Base-by-base conservation (phyloP, 2,888 invertebrate species). In the Eumerus sabulonum region DNA sequence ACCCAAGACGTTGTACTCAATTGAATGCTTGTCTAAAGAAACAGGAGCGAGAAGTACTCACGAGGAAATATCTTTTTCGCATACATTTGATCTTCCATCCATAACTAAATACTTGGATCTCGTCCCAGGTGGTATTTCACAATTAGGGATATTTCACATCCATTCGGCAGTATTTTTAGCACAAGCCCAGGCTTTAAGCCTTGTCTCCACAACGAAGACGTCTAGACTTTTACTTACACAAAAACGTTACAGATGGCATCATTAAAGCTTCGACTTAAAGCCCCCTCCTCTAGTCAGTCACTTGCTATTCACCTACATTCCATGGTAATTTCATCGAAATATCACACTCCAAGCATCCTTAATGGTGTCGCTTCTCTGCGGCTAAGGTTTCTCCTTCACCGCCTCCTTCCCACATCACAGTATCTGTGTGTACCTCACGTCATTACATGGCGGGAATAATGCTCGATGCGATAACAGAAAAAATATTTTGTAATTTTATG, bases 401-500 rank as follows among this genome's bases (percentile, higher is more conserved):
- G 9, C 35, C 0, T 1, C 12, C 9, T 11, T 7, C 16, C 14
- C 7, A 1, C 3, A 45, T 1, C 38, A 38, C 12, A 11, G 40
- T 27, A 3, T 48, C 36, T 36, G 56, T 44, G 47, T 54, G 47
- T 27, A 27, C 27, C 27, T 27, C 27, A 27, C 67, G 54, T 77
- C 77, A 68, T 77, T 77, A 72, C 79, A 79, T 66, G 74, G 68
- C 35, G 56, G 59, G 56, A 79, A 74, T 79, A 70, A 74, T 70
- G 64, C 74, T 74, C 60, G 64, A 79, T 74, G 68, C 60, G 73
- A 79, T 79, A 79, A 79, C 79, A 79, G 73, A 70, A 79, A n/a
- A 79, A 79, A 74, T 79, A 74, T 79, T 79, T 79, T 74, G 73
- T 74, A 79, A 73, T 79, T 74, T 79, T 74, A 79, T 70, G 74